Evolutionary conservation across 2,888 invertebrate genomes (phyloP).

Genomic region (Tenthredo notha): DNA sequence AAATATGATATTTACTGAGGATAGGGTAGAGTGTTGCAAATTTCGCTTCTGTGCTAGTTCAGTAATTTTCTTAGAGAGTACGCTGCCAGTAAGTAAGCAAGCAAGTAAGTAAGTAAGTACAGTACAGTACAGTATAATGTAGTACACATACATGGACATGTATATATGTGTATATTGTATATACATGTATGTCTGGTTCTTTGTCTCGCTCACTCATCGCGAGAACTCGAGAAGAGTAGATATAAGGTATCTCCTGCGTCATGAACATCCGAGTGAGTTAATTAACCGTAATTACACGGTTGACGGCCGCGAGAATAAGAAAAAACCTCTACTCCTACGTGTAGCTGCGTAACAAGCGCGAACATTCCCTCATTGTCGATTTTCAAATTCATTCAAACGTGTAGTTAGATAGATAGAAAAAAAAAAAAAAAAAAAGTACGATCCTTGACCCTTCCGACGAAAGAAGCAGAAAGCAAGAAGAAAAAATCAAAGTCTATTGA

Average conservation of each 20-base stretch:
- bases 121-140: background rate
- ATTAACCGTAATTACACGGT: conserved; percentile 46
- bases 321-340: conserved; percentile 9
- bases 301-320: conserved; percentile 6
- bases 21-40: conserved; percentile 35
- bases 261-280: conserved; percentile 26
- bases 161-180: background rate
- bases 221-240: background rate
- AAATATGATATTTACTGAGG: conserved; percentile 3
- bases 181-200: background rate
- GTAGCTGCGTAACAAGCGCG: background rate
- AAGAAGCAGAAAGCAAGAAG: background rate
- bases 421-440: no score
- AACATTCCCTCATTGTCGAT: conserved; percentile 1
- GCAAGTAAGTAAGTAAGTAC: background rate
- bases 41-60: background rate
- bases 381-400: conserved; percentile 14
- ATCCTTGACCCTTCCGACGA: background rate
- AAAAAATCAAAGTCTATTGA: background rate
- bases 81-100: conserved; percentile 21
- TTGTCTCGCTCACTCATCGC: background rate
- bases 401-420: background rate
- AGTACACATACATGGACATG: background rate
- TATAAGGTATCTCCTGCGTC: conserved; percentile 1
- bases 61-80: conserved; percentile 29